Percentiles rank a stretch among this genome's conserved stretches.
Evolutionary conservation across 2,113 vertebrate genomes (phyloP).

Genomic region (Dryoscopus gambensis): DNA sequence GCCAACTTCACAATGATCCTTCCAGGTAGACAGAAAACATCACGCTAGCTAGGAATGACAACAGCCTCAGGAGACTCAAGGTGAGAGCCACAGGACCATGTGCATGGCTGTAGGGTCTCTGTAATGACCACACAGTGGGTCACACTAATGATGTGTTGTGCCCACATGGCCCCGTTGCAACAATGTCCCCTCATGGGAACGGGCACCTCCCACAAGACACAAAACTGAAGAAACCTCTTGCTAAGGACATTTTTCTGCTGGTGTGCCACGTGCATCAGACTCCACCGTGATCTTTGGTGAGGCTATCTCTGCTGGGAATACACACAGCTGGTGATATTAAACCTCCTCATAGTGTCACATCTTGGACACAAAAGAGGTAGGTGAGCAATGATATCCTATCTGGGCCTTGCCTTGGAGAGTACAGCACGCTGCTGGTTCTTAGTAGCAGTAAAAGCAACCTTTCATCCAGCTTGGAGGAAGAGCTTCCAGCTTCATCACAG

Average conservation of each 20-base stretch:
- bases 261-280: rapidly evolving
- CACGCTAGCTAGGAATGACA: rapidly evolving
- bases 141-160: neutral
- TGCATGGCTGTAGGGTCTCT: neutral
- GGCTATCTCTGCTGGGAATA: neutral
- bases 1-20: neutral
- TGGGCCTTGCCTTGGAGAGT: neutral
- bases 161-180: neutral
- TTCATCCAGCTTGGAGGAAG: neutral
- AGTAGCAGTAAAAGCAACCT: neutral
- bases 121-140: neutral
- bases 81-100: neutral
- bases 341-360: neutral
- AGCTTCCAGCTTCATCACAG: constrained; percentile 22
- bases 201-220: neutral
- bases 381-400: neutral
- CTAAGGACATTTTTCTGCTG: neutral
- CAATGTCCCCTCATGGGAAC: neutral
- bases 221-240: neutral
- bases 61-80: neutral
- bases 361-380: neutral
- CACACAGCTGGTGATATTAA: neutral
- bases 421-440: neutral
- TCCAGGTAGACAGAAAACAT: neutral
- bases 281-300: neutral